Conservation (phyloP, 2,113 vertebrate genomes). For the Acanthochromis polyacanthus region DNA sequence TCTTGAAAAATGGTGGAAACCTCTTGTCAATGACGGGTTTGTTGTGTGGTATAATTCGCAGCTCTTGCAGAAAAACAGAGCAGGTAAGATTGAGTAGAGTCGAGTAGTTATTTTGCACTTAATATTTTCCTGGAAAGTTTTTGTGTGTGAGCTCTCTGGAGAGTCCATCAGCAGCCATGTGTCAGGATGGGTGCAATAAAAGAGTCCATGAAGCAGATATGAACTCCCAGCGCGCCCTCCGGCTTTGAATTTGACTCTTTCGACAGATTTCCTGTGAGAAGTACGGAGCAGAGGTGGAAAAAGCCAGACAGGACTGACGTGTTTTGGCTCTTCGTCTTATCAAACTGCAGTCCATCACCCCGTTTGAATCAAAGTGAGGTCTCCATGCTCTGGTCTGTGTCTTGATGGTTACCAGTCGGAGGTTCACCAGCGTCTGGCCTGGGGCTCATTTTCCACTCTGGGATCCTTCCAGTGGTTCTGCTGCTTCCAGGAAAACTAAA, state of each 20-base stretch:
- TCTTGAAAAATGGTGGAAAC: background rate
- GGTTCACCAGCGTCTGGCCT: slow-evolving; percentile 52
- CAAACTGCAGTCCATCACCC: background rate
- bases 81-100: background rate
- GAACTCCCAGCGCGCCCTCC: background rate
- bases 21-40: background rate
- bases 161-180: slow-evolving; percentile 9
- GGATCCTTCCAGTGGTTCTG: slow-evolving; percentile 55
- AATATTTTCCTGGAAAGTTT: background rate
- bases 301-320: background rate
- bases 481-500: slow-evolving; percentile 74
- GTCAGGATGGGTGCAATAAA: slow-evolving; percentile 23
- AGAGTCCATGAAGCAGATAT: slow-evolving; percentile 16
- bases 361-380: background rate
- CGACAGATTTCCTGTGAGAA: background rate
- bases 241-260: background rate
- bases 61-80: background rate
- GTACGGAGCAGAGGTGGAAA: background rate
- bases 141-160: slow-evolving; percentile 15
- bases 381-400: slow-evolving; percentile 32
- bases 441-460: slow-evolving; percentile 59
- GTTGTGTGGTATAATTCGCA: background rate
- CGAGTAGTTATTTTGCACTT: background rate
- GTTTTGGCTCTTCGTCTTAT: slow-evolving; percentile 13
- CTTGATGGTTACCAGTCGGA: slow-evolving; percentile 38